A percentile compares a stretch with the other conserved stretches of the same genome.
These are phyloP conservation scores for Micoletzkya japonica DNA, from an alignment of 2,888 invertebrate species.

Conservation along the genomic window DNA sequence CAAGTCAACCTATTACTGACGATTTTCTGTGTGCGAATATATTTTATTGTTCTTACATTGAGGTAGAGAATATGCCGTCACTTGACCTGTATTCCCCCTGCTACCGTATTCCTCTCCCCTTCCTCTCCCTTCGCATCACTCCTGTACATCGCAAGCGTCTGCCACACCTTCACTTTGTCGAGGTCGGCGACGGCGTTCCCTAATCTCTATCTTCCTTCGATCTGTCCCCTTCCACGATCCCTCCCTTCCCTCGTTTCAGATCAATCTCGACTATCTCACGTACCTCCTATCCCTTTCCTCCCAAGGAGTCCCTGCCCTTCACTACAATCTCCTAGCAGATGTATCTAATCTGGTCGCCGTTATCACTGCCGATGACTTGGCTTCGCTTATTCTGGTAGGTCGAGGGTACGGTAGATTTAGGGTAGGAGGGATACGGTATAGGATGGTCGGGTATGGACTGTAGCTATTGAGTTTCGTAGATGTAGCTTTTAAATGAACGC, in stretches of 20 bases:
- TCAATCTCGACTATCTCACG: background rate
- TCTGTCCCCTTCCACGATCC: background rate
- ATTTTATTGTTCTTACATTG: background rate
- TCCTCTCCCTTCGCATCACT: background rate
- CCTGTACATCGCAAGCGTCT: background rate
- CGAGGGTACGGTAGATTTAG: no score
- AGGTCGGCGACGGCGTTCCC: background rate
- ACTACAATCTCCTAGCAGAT: background rate
- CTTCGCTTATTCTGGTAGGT: background rate
- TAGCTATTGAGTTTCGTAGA: no score
- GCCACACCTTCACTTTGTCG: background rate
- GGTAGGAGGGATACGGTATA: no score
- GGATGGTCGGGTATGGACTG: no score
- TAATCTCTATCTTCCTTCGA: background rate
- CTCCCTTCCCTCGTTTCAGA: background rate
- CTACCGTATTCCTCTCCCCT: background rate
- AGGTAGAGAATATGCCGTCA: constrained; percentile 19
- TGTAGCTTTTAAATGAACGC: no score
- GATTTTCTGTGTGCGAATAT: no score
- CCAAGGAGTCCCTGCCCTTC: background rate
- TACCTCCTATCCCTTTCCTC: constrained; percentile 1
- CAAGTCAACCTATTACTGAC: no score
- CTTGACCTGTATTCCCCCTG: background rate
- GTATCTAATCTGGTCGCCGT: background rate
- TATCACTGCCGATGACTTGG: background rate